Evolutionary conservation across 2,797 vertebrate species (phyloP).

Genomic region (Monodelphis domestica): DNA sequence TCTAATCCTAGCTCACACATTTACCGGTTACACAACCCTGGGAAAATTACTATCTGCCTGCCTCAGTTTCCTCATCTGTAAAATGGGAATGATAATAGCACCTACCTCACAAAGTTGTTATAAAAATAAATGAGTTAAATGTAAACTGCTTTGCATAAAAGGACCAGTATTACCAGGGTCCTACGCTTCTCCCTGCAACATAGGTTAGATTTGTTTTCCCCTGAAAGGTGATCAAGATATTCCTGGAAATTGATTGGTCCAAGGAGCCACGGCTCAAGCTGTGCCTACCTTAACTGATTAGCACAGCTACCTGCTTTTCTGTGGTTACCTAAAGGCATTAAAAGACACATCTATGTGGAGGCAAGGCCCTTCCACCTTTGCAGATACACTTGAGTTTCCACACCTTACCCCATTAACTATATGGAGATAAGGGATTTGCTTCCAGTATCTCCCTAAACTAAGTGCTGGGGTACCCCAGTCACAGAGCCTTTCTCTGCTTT

Average conservation of each 20-base stretch:
- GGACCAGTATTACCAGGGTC: background rate
- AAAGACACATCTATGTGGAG: background rate
- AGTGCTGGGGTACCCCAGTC: background rate
- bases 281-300: background rate
- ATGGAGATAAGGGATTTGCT: background rate
- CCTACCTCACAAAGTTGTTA: background rate
- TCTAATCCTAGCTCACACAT: background rate
- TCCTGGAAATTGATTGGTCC: background rate
- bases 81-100: background rate
- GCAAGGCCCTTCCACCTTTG: background rate
- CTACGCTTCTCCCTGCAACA: background rate
- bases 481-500: background rate
- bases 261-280: background rate
- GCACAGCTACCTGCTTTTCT: background rate
- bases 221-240: background rate
- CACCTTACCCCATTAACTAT: background rate
- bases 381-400: background rate
- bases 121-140: background rate
- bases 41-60: background rate
- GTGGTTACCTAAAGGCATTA: background rate
- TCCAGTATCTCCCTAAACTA: background rate
- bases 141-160: background rate
- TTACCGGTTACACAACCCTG: background rate
- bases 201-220: background rate
- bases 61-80: background rate